Conservation (phyloP, 2,888 invertebrate species). For the Dolomedes plantarius region DNA sequence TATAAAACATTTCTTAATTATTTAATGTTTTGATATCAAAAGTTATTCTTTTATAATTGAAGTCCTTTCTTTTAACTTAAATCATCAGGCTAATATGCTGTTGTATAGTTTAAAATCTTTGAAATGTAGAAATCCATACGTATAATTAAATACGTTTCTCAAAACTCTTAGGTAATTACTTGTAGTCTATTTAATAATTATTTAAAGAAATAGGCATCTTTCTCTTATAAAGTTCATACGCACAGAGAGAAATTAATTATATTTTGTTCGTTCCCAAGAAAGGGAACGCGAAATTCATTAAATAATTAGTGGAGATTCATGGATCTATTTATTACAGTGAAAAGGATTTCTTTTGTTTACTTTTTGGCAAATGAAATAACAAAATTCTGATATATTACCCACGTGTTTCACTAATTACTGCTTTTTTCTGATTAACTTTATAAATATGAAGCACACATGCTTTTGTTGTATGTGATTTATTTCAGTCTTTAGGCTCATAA, state of each 20-base stretch:
- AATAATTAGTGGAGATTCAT: background rate
- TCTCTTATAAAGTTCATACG: no score
- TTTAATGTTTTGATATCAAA: no score
- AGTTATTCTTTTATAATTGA: no score
- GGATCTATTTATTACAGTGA: background rate
- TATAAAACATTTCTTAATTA: no score
- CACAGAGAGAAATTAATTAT: background rate
- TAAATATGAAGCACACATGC: background rate
- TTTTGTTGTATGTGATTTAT: background rate
- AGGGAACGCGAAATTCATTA: background rate
- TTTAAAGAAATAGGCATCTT: no score
- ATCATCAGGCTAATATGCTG: no score
- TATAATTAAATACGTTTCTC: no score
- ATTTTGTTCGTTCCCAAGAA: background rate
- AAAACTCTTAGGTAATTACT: no score
- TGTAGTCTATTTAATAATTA: no score
- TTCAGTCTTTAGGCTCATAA: background rate
- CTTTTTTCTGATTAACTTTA: background rate
- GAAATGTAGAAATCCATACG: no score
- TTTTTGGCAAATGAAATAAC: background rate
- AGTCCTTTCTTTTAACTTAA: no score
- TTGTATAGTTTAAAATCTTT: no score
- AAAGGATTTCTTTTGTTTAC: background rate
- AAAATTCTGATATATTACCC: background rate
- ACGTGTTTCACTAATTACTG: background rate